phyloP scores from a whole-genome alignment of 2,113 vertebrate species.

The Cyprinus carpio region DNA sequence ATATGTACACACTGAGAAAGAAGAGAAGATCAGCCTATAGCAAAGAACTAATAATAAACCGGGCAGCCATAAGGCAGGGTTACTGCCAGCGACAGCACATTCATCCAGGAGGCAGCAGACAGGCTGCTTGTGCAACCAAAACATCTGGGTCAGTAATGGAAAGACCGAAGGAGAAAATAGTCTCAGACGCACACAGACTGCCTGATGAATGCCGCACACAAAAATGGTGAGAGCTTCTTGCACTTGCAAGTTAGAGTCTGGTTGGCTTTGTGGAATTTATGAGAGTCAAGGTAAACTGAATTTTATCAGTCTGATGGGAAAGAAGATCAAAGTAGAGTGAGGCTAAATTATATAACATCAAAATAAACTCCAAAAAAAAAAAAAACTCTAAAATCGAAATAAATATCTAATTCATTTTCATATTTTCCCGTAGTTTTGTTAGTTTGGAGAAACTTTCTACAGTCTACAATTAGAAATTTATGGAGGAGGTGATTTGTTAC shows the following conservation, averaged over 20 bases:
- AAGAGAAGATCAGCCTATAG: slow-evolving; percentile 15
- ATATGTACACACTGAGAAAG: background rate
- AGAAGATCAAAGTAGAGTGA: background rate
- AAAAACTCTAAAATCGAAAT: no score
- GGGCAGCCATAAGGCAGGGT: background rate
- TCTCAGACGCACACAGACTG: background rate
- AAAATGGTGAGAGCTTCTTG: background rate
- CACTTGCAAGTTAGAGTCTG: background rate
- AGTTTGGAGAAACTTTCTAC: no score
- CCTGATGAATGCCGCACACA: background rate
- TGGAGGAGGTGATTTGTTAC: no score
- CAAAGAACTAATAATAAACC: slow-evolving; percentile 22
- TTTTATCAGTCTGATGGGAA: background rate
- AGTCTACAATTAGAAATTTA: no score
- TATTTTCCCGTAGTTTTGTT: background rate
- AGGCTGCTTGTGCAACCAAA: background rate
- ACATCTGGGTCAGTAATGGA: slow-evolving; percentile 19
- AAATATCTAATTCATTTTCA: background rate
- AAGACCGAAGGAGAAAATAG: background rate
- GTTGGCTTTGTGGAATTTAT: background rate
- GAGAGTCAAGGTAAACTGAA: background rate
- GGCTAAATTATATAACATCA: background rate
- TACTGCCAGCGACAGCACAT: slow-evolving; percentile 33
- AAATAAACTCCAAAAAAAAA: no score
- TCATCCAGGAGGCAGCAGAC: slow-evolving; percentile 1